Evolutionary conservation across 2,888 invertebrate species (phyloP), one percentile per base, ranked within the genome.

Genomic region (Corbicula japonica): DNA sequence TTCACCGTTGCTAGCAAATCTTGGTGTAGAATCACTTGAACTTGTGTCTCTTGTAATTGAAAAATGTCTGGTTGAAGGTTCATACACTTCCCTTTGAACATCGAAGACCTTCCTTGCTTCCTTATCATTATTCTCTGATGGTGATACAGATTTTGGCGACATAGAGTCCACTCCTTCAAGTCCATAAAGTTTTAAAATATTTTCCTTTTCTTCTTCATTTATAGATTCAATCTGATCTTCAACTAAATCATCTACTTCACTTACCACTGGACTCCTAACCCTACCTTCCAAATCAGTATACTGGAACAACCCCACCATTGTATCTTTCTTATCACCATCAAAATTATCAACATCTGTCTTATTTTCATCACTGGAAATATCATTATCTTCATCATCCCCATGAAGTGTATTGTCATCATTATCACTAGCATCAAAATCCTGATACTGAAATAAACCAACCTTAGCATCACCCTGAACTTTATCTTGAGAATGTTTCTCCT

Each of bases 1-100:
- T n/a, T 44, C n/a, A 35, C 38, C 23, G 32, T 50, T 34, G 65
- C 34, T 46, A 18, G 56, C 82, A 44, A 68, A 32, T 60, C 79
- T 73, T 30, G 83, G 83, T 26, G 76, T 79, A n/a, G 83, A 83
- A 23, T 79, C 83, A 34, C 41, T 66, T 32, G 79, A 79, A 50
- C 79, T 83, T 58, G 62, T 61, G 46, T 79, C 79, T 34, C 75
- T 61, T 30, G 62, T 82, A 1, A 83, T 71, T 23, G 76, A 79
- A 35, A 83, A 83, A 21, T 62, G 52, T 23, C 79, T 56, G n/a
- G 76, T 71, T 18, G 76, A 78, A 35, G 84, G 80, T 60, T 76
- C 76, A 70, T 80, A 84, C 26, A 78, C 60, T 46, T 84, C 80
- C 58, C 80, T 80, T 30, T 80, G 80, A 26, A 78, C 79, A 71